Evolutionary conservation across 2,888 invertebrate genomes (phyloP).

Genomic region (Malthinus flaveolus): DNA sequence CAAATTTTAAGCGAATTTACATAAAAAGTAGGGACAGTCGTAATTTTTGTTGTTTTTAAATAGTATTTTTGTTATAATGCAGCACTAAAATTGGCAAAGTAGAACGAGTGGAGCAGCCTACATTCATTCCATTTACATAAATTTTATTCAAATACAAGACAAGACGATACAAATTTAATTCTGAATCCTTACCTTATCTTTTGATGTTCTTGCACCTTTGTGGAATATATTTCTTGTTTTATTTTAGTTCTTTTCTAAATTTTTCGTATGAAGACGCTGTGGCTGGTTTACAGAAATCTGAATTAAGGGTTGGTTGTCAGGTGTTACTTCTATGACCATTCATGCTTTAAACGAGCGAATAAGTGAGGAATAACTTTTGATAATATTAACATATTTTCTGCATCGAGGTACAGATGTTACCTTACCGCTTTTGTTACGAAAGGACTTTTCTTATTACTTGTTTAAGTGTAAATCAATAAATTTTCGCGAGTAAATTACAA

Average conservation of each 20-base stretch:
- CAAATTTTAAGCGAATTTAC: constrained; percentile 7
- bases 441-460: constrained; percentile 11
- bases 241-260: constrained; percentile 28
- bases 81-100: constrained; percentile 6
- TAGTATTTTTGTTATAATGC: neutral
- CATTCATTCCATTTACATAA: constrained; percentile 38
- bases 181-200: constrained; percentile 40
- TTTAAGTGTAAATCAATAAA: constrained; percentile 15
- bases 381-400: constrained; percentile 48
- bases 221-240: constrained; percentile 34
- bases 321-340: constrained; percentile 44
- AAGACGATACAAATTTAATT: constrained; percentile 43
- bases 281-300: constrained; percentile 33
- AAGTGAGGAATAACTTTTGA: constrained; percentile 45
- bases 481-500: neutral
- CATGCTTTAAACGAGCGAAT: constrained; percentile 42
- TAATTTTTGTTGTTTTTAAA: constrained; percentile 6
- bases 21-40: constrained; percentile 5
- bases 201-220: constrained; percentile 41
- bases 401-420: constrained; percentile 40
- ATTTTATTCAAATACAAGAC: constrained; percentile 38
- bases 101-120: constrained; percentile 12
- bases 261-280: constrained; percentile 22
- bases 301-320: constrained; percentile 45
- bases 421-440: constrained; percentile 23